Evolutionary conservation across 2,797 vertebrate species (phyloP).

Genomic region (Selene dorsalis): DNA sequence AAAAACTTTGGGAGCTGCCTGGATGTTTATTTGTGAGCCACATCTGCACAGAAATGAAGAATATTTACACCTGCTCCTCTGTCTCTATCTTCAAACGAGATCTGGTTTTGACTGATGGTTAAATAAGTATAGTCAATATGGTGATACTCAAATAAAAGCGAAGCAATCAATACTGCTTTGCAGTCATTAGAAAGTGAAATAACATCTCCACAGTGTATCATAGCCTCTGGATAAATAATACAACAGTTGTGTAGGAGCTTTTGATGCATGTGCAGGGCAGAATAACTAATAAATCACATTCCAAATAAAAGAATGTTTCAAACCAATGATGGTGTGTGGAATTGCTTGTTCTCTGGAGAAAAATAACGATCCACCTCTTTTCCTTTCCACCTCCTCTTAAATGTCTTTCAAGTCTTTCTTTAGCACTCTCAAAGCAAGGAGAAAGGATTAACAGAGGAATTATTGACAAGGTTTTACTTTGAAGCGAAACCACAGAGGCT

Average conservation of each 20-base stretch:
- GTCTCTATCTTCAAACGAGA: slow-evolving; percentile 42
- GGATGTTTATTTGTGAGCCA: not conserved
- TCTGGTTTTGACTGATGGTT: slow-evolving; percentile 38
- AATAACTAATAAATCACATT: slow-evolving; percentile 28
- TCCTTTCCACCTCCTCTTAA: slow-evolving; percentile 60
- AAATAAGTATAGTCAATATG: slow-evolving; percentile 42
- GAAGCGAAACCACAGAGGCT: slow-evolving; percentile 39
- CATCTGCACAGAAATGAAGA: not conserved
- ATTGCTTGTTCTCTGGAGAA: slow-evolving; percentile 46
- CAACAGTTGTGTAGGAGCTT: slow-evolving; percentile 2
- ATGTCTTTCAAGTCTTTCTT: slow-evolving; percentile 70
- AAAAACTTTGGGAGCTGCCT: not conserved
- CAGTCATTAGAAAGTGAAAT: slow-evolving; percentile 45
- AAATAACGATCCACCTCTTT: slow-evolving; percentile 61
- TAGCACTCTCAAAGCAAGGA: slow-evolving; percentile 57
- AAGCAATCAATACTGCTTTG: slow-evolving; percentile 51
- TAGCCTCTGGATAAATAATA: slow-evolving; percentile 17
- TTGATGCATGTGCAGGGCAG: slow-evolving; percentile 18
- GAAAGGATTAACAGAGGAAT: slow-evolving; percentile 72
- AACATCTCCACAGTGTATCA: slow-evolving; percentile 26
- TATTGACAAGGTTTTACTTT: slow-evolving; percentile 71
- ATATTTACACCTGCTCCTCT: slow-evolving; percentile 31
- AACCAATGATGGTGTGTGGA: slow-evolving; percentile 30
- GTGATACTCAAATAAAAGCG: slow-evolving; percentile 38
- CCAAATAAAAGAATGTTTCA: slow-evolving; percentile 27